A percentile compares a stretch with the other conserved stretches of the same genome.
Conservation (phyloP, 2,113 vertebrate species). For the Spea multiplicata region DNA sequence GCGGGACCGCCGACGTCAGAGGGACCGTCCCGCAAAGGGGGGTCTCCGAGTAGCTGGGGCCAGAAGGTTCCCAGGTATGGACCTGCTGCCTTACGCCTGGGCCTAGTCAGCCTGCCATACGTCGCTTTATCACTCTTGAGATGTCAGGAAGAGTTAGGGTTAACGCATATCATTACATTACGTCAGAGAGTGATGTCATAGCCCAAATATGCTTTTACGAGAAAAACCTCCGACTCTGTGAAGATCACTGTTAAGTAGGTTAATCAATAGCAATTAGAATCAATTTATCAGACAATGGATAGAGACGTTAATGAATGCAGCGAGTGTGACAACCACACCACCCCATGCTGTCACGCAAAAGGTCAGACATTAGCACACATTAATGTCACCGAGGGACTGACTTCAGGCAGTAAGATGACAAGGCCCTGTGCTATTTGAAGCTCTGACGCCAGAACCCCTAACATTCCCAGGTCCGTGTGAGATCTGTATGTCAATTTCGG, state of each 20-base stretch:
- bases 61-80: too few relatives aligned
- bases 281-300: not conserved
- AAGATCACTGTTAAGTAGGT: slow-evolving; percentile 28
- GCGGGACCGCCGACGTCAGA: too few relatives aligned
- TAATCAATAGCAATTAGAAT: slow-evolving; percentile 37
- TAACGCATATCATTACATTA: too few relatives aligned
- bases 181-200: too few relatives aligned
- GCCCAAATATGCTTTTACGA: too few relatives aligned
- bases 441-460: slow-evolving; percentile 28
- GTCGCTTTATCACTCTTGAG: too few relatives aligned
- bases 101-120: too few relatives aligned
- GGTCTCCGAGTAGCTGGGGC: too few relatives aligned
- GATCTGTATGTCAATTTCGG: slow-evolving; percentile 10
- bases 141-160: too few relatives aligned
- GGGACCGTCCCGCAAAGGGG: too few relatives aligned
- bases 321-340: slow-evolving; percentile 31
- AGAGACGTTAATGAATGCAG: not conserved
- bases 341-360: slow-evolving; percentile 22
- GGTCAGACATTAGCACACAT: slow-evolving; percentile 44
- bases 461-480: not conserved
- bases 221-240: not conserved
- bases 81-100: too few relatives aligned
- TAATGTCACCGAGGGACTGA: slow-evolving; percentile 24
- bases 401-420: slow-evolving; percentile 17
- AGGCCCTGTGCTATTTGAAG: slow-evolving; percentile 1